Evolutionary conservation across 2,113 vertebrate genomes (phyloP).

Genomic region (Rattus norvegicus): GRCr8 NC_086026.1:80847001-80847500

Average conservation of each 20-base stretch:
- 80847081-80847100: background rate
- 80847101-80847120: background rate
- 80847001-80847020: conserved; percentile 11
- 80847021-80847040: background rate
- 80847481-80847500: background rate
- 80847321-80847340: background rate
- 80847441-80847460: background rate
- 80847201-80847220: background rate
- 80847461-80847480: background rate
- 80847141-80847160: background rate
- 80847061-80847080: background rate
- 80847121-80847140: background rate
- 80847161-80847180: background rate
- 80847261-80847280: background rate
- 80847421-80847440: background rate
- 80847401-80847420: background rate
- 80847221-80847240: background rate
- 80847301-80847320: background rate
- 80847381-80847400: background rate
- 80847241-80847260: background rate
- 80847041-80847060: background rate
- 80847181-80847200: background rate
- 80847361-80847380: background rate
- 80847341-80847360: background rate
- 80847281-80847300: background rate